Base-by-base conservation (phyloP, 1,140 invertebrate genomes). In the Cydia splendana region DNA sequence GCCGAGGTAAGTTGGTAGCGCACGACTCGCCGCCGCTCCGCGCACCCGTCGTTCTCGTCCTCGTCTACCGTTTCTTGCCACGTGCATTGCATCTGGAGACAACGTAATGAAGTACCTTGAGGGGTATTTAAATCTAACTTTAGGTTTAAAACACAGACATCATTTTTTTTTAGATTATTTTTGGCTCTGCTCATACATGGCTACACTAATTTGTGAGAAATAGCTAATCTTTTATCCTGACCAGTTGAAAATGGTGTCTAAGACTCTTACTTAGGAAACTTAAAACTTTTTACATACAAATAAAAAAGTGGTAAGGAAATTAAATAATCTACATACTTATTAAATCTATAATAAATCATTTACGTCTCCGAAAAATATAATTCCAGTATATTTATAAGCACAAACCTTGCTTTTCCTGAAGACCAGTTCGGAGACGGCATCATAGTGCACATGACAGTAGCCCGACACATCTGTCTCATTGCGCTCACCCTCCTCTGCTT, bases 401-500 rank as follows among this genome's bases (percentile, higher is more conserved):
- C 71, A 65, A 65, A 91, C 90, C 84, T 91, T 91, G 24, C 85
- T 85, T 74, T 92, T 92, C 28, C 87, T 79, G 57, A 92, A 83
- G 12, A 80, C 78, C 3, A 84, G 76, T 24, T 48, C 62, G 0
- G 86, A 85, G 0, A 84, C 9, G 2, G 81, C 83, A 62, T 92
- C 88, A 74, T 92, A 91, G 1, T 79, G 53, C 0, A 90, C 84
- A 7, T 76, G 67, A 30, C 89, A 92, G 0, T 42, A 48, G 15
- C 91, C 91, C 0, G 88, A 88, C 9, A 86, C 62, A 30, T 92
- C 91, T 0, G 88, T 91, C 77, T 92, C 90, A 30, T 86, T 88
- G 18, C 76, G 77, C 73, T 89, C 86, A 10, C 84, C 87, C 13
- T 86, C 85, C n/a, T 81, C 34, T 2, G 81, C 75, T 81, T 86